Evolutionary conservation across 2,888 invertebrate species (phyloP), one percentile per base, ranked within the genome.

Genomic region (Tenthredo notha): DNA sequence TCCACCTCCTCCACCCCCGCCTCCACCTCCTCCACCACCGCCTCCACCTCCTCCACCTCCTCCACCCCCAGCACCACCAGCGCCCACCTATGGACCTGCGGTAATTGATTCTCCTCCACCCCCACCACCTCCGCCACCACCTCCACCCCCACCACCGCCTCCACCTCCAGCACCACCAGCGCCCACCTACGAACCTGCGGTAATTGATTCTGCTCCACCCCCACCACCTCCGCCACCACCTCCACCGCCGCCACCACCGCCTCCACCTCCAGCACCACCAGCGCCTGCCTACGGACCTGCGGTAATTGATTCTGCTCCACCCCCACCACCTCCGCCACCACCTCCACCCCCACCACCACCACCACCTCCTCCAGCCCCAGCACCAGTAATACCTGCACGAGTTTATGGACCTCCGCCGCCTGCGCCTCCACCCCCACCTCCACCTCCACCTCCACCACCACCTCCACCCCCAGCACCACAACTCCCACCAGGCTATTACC

Each of bases 371-470:
- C 25, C 67, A 18, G 40, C 21, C 47, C 47, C 47, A 47, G 15
- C 3, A 0, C 47, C 47, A 12, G 3, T 65, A 84, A 12, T 1
- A 25, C 84, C 84, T 18, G 75, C 21, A 54, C 84, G 29, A 18
- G 80, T 61, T 9, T 80, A 80, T 37, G 61, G 80, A 0, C 37
- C 61, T 15, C 84, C 84, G 33, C 29, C 10, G 1, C n/a, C 54
- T 54, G 29, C 29, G 0, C 50, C 84, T 7, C 70, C 70, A 33
- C 84, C 84, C 0, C 84, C 84, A 12, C 70, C 84, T 6, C 67
- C 61, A 1, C 84, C 84, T 0, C 84, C 70, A 18, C 70, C 84
- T 12, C 84, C 78, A 12, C 83, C 83, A 0, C 83, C 83, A 2
- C 83, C 83, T 0, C 83, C 83, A 10, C 47, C 83, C 15, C 25